Conservation (phyloP, 2,113 vertebrate genomes). For the Typhlomys cinereus region DNA sequence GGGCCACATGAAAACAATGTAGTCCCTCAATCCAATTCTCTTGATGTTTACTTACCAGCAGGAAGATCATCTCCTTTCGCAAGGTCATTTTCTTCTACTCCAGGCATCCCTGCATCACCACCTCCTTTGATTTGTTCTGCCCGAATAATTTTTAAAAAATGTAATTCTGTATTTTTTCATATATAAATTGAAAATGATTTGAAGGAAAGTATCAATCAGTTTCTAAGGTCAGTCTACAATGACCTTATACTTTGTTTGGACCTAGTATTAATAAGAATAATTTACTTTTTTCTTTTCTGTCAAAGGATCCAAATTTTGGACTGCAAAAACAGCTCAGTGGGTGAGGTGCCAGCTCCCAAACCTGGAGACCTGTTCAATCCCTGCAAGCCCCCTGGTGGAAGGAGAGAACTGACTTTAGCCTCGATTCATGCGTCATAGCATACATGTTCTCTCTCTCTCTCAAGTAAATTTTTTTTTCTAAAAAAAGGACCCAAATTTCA, state of each 20-base stretch:
- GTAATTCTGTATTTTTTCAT: slow-evolving; percentile 38
- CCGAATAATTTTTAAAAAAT: slow-evolving; percentile 76
- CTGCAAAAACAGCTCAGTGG: no score
- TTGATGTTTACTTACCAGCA: slow-evolving; percentile 86
- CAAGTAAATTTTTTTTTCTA: not conserved
- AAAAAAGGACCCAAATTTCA: slow-evolving; percentile 21
- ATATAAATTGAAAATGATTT: slow-evolving; percentile 28
- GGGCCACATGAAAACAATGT: slow-evolving; percentile 51
- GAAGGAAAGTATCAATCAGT: slow-evolving; percentile 35
- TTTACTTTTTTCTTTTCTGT: not conserved
- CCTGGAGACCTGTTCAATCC: no score
- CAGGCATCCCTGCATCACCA: slow-evolving; percentile 98
- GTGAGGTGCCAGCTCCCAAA: no score
- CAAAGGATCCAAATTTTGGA: not conserved
- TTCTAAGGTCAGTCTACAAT: slow-evolving; percentile 36
- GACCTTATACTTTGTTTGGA: not conserved
- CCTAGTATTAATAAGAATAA: not conserved
- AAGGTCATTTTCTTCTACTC: slow-evolving; percentile 96
- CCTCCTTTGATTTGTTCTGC: slow-evolving; percentile 91
- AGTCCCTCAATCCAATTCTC: not conserved
- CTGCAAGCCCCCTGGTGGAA: no score
- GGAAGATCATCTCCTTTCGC: slow-evolving; percentile 92
- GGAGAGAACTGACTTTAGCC: no score
- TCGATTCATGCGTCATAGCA: no score
- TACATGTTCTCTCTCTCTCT: no score